These are phyloP conservation scores for Aphidoletes aphidimyza DNA, from an alignment of 2,888 invertebrate species.

Conservation along the genomic window DNA sequence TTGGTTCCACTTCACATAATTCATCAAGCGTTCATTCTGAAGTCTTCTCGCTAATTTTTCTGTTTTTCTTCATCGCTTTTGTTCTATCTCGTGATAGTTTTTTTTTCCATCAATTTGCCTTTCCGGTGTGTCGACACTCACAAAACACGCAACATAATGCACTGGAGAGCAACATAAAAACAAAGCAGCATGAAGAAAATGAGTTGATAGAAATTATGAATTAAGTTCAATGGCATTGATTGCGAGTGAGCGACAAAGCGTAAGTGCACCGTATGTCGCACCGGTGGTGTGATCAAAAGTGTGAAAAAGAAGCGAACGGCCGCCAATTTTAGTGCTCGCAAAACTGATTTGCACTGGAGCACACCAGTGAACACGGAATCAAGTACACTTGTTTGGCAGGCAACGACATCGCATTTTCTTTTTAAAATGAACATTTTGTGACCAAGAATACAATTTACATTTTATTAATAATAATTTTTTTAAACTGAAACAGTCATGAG, in stretches of 20 bases:
- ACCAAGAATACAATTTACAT: neutral
- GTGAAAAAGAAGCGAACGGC: neutral
- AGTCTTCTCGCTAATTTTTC: neutral
- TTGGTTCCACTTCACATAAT: slow-evolving; percentile 20
- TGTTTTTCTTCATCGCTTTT: neutral
- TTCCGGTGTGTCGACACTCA: neutral
- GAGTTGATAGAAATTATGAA: neutral
- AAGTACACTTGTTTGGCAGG: neutral
- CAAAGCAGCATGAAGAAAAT: neutral
- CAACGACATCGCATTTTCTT: too few species aligned
- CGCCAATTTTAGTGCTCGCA: neutral
- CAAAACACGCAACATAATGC: neutral
- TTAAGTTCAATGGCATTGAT: slow-evolving; percentile 7
- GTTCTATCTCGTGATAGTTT: neutral
- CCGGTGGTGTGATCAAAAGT: slow-evolving; percentile 7
- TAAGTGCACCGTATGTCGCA: slow-evolving; percentile 20
- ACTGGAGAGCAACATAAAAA: neutral
- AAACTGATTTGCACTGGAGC: neutral
- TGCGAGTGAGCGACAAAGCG: slow-evolving; percentile 18
- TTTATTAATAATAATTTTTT: too few species aligned
- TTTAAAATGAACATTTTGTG: too few species aligned
- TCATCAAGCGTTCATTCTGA: neutral
- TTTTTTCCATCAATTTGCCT: neutral
- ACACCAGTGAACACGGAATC: neutral
- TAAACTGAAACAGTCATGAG: neutral